Evolutionary conservation across 2,113 vertebrate species (phyloP).

Genomic region (Glareola pratincola): DNA sequence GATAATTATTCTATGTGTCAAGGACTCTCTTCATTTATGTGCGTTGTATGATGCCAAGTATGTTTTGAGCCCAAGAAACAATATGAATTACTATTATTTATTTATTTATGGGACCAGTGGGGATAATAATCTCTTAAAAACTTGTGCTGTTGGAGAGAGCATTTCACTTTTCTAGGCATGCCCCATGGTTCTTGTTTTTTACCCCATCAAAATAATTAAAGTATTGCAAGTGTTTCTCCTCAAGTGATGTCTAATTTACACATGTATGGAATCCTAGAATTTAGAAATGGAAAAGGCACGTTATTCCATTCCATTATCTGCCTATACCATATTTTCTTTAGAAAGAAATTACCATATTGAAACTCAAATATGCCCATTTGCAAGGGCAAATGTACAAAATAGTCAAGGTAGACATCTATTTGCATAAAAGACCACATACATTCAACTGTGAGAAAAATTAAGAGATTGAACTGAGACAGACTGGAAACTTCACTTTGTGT

Average conservation of each 20-base stretch:
- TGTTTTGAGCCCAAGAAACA: neutral
- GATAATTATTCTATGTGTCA: neutral
- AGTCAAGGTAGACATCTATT: conserved; percentile 7
- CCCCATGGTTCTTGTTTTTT: neutral
- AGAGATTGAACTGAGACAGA: neutral
- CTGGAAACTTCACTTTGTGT: neutral
- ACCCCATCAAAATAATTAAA: conserved; percentile 3
- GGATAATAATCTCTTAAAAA: neutral
- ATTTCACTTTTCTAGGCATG: neutral
- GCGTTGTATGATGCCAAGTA: neutral
- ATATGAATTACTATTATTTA: neutral
- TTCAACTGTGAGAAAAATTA: neutral
- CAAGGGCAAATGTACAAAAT: neutral
- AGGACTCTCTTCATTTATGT: neutral
- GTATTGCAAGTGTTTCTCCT: neutral
- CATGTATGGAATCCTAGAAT: neutral
- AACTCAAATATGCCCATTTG: neutral
- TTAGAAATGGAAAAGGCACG: neutral
- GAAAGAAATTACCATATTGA: neutral
- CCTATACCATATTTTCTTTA: neutral
- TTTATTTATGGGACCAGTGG: neutral
- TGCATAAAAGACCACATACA: neutral
- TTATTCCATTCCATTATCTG: conserved; percentile 19
- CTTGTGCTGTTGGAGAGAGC: neutral
- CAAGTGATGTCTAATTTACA: conserved; percentile 34